Conservation (phyloP, 2,113 vertebrate species). For the human region GRCh38 chr12:44546001-44546500, state of each 20-base stretch:
- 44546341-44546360: constrained; percentile 18
- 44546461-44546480: constrained; percentile 1
- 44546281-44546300: neutral
- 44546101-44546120: constrained; percentile 62
- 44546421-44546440: constrained; percentile 49
- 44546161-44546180: constrained; percentile 73
- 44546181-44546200: constrained; percentile 72
- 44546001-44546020: constrained; percentile 67
- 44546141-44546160: constrained; percentile 80
- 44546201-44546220: constrained; percentile 69
- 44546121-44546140: constrained; percentile 77
- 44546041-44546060: constrained; percentile 60
- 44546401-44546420: constrained; percentile 33
- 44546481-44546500: neutral
- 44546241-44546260: constrained; percentile 46
- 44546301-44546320: neutral
- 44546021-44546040: constrained; percentile 24
- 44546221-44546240: constrained; percentile 69
- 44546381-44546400: constrained; percentile 42
- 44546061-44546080: constrained; percentile 69
- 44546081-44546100: constrained; percentile 68
- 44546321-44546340: constrained; percentile 37
- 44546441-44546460: constrained; percentile 34
- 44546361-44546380: constrained; percentile 40
- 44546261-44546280: constrained; percentile 23